These are phyloP conservation scores for Tinea semifulvella DNA, from an alignment of 2,888 invertebrate species.

Conservation along the genomic window DNA sequence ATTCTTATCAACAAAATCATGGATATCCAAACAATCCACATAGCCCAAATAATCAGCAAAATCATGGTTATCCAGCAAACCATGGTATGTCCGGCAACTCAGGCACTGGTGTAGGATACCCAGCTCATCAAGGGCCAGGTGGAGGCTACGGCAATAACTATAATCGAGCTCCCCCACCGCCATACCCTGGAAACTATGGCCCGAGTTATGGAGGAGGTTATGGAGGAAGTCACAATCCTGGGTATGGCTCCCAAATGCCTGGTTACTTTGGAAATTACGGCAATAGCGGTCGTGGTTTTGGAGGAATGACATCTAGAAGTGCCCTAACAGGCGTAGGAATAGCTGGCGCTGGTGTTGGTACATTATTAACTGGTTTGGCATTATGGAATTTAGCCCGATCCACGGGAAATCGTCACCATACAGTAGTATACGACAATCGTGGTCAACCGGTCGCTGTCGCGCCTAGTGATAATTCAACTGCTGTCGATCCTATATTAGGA, in stretches of 20 bases:
- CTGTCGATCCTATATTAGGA: conserved; percentile 43
- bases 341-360: conserved; percentile 57
- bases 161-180: conserved; percentile 17
- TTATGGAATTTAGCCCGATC: conserved; percentile 61
- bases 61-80: conserved; percentile 18
- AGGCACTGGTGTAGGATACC: conserved; percentile 24
- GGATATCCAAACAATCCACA: conserved; percentile 22
- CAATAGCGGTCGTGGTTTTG: conserved; percentile 32
- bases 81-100: conserved; percentile 14
- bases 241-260: conserved; percentile 41
- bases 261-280: conserved; percentile 52
- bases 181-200: conserved; percentile 14
- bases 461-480: conserved; percentile 38
- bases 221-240: conserved; percentile 28
- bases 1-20: conserved; percentile 30
- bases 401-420: conserved; percentile 47
- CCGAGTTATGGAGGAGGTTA: conserved; percentile 16
- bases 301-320: conserved; percentile 41
- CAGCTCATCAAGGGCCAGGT: conserved; percentile 37
- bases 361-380: conserved; percentile 55
- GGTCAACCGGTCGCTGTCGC: conserved; percentile 55
- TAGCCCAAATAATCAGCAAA: conserved; percentile 9
- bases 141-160: conserved; percentile 32
- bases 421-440: conserved; percentile 56
- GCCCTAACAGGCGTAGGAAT: conserved; percentile 51